phyloP scores from a whole-genome alignment of 1,140 invertebrate genomes.

The Acromyrmex heyeri region DNA sequence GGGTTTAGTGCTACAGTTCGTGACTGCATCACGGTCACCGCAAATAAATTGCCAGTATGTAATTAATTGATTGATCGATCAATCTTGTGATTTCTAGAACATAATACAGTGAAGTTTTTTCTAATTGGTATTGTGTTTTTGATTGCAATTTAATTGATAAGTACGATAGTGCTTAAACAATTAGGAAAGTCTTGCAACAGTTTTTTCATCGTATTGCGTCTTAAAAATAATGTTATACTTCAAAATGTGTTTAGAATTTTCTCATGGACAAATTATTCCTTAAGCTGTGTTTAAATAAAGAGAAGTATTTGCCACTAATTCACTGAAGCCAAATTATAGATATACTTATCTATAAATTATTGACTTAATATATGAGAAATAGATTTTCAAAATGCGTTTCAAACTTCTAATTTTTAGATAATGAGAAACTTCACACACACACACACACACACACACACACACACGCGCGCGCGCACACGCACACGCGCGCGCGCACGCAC shows the following conservation, averaged over 20 bases:
- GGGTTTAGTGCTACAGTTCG: neutral
- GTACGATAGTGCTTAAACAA: neutral
- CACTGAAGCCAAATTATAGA: neutral
- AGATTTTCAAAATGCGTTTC: too few species aligned
- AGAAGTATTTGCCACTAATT: neutral
- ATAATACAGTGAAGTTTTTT: neutral
- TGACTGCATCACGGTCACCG: neutral
- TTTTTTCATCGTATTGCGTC: neutral
- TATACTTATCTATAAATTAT: neutral
- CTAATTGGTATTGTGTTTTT: neutral
- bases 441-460: too few species aligned
- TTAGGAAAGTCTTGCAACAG: neutral
- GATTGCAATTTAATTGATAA: neutral
- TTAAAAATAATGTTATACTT: neutral
- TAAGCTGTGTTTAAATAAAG: neutral
- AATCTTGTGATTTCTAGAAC: neutral
- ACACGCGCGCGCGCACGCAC: too few species aligned
- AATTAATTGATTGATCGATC: conserved; percentile 7
- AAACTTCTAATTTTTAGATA: too few species aligned
- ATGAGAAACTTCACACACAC: too few species aligned
- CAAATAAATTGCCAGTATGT: conserved; percentile 21
- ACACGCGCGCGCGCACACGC: too few species aligned
- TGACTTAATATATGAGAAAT: too few species aligned
- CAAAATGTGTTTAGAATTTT: neutral
- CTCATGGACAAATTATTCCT: too few species aligned